phyloP scores from a whole-genome alignment of 2,797 vertebrate genomes.

The Meriones psammophilus region DNA sequence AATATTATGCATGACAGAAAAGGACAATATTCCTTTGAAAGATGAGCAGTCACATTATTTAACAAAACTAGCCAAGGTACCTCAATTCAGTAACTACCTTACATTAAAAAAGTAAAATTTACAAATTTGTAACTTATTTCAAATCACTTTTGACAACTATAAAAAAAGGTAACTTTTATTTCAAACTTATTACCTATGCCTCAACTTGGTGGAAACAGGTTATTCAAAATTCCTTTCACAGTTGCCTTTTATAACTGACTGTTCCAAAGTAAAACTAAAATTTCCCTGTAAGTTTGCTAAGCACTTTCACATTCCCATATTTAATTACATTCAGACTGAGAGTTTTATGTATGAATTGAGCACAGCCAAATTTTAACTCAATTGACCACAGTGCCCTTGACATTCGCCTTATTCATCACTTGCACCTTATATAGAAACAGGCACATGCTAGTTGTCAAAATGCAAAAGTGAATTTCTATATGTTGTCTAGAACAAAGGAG shows the following conservation, averaged over 20 bases:
- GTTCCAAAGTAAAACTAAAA: not conserved
- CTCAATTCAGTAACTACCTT: constrained; percentile 15
- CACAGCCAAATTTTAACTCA: constrained; percentile 45
- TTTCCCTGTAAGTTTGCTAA: not conserved
- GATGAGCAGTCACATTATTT: constrained; percentile 29
- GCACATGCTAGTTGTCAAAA: constrained; percentile 70
- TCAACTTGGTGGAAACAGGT: constrained; percentile 45
- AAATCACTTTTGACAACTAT: constrained; percentile 41
- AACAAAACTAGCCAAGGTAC: not conserved
- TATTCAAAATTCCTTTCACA: not conserved
- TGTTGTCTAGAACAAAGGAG: constrained; percentile 79
- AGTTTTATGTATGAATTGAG: constrained; percentile 27
- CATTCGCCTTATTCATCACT: constrained; percentile 46
- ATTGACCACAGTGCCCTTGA: constrained; percentile 26
- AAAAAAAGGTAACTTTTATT: constrained; percentile 2
- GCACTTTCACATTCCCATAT: constrained; percentile 68
- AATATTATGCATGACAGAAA: constrained; percentile 10
- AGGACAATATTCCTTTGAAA: constrained; percentile 44
- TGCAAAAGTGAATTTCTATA: constrained; percentile 60
- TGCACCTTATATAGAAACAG: constrained; percentile 52
- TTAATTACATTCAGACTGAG: constrained; percentile 69
- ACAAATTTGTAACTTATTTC: constrained; percentile 56
- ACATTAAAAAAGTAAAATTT: constrained; percentile 54
- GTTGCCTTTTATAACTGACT: constrained; percentile 46
- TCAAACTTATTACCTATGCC: constrained; percentile 44